Base-by-base conservation (phyloP, 2,888 invertebrate genomes). In the Leptopilina myrica region DNA sequence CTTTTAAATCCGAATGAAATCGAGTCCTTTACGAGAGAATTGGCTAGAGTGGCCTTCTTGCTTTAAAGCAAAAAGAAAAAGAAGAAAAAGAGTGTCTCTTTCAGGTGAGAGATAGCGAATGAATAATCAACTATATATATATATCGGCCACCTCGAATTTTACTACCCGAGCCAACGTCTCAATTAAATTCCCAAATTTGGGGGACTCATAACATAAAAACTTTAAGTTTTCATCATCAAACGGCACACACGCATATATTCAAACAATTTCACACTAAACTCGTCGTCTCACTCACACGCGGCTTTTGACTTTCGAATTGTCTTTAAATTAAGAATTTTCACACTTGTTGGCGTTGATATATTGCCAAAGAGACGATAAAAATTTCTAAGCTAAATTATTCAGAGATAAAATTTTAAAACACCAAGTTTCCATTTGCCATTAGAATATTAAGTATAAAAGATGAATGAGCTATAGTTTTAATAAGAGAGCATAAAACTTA, bases 51-150 rank as follows among this genome's bases (percentile, higher is more conserved):
- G 20, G 62, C 73, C 33, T 73, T 73, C 56, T 73, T 20, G 73
- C 11, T 33, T 49, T 9, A 11, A 49, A 49, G 49, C 11, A 9
- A 9, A 46, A 46, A 46, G 7, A 46, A 46, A 0, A 53, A 53
- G n/a, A 26, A 33, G n/a, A 64, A 64, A 59, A 49, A 46, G 59
- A 64, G 78, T 14, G 64, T 76, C 53, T 73, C 12, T 20, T 67
- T 59, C 56, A 78, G 80, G 80, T 76, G 77, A 67, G 56, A 76
- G 78, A 53, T 66, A 69, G 62, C 64, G 75, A 80, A 79, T 81
- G 82, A 77, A 33, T 33, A 33, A 76, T 76, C 79, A 59, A 65
- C 69, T 69, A 69, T 56, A 69, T 69, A 69, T 56, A 69, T 33
- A 33, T 33, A 53, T 53, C 20, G 20, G 53, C 53, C 53, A 53